Evolutionary conservation across 2,113 vertebrate genomes (phyloP), one percentile per base, ranked within the genome.

Genomic region (Furnarius figulus): DNA sequence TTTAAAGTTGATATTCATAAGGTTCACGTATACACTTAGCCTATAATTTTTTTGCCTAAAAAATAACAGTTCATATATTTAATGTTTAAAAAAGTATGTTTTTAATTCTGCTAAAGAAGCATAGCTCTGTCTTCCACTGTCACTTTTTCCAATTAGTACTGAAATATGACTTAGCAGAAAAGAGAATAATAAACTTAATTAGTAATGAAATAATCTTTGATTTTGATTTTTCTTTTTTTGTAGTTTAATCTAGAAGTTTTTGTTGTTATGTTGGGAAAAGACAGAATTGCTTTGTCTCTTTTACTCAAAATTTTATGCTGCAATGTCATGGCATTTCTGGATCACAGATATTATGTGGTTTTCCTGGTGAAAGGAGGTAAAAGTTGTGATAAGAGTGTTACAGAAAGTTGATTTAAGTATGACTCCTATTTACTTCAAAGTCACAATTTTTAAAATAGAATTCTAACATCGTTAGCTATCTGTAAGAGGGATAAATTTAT

Each of bases 361-460:
- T 89, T 93, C 71, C 44, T 28, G 83, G 15, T n/a, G 42, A 85
- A 95, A 95, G 5, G 14, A 78, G 20, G 55, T 63, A 27, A 59
- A 80, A 77, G 14, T 25, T 85, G 37, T 58, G 33, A 81, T 84
- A 89, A 87, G 46, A 52, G 25, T 40, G 62, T 52, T 71, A 73
- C 42, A 80, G 19, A 89, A 96, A 89, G 31, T 4, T 66, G 37
- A 91, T 82, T 94, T 89, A 81, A 83, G 33, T 78, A 71, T 0
- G 0, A 53, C 11, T 73, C 21, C 37, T 94, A 78, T 61, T 39
- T 81, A 55, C 24, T 73, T 66, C 11, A 17, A 71, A 53, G 25
- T 81, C 44, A 40, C 17, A 52, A 39, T 71, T 82, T 80, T 78
- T 80, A 12, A 75, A 68, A 67, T 35, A 1, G 8, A 63, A 58